phyloP scores from a whole-genome alignment of 2,888 invertebrate species.

The Hirtodrosophila trivittata region DNA sequence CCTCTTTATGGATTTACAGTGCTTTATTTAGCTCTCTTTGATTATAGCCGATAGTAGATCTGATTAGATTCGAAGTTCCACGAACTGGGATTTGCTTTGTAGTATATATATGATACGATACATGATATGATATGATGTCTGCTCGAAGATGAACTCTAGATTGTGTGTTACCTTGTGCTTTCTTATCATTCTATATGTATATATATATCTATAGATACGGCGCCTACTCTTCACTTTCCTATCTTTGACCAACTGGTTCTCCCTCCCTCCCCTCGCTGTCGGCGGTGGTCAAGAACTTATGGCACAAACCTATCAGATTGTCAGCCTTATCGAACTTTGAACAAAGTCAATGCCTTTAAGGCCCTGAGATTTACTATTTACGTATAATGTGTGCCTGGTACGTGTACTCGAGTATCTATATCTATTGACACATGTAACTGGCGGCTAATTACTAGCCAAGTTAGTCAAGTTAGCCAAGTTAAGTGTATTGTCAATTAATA shows the following conservation, averaged over 20 bases:
- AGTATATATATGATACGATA: no score
- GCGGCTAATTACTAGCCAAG: constrained; percentile 41
- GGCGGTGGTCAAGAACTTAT: constrained; percentile 28
- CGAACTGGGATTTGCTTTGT: no score
- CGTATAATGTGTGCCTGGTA: no score
- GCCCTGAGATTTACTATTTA: constrained; percentile 45
- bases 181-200: no score
- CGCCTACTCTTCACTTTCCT: background rate
- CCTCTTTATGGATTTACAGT: constrained; percentile 31
- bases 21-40: constrained; percentile 3
- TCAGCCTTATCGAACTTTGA: constrained; percentile 53
- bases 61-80: no score
- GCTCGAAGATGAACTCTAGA: no score
- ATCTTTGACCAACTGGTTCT: background rate
- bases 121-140: no score
- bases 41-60: no score
- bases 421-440: background rate
- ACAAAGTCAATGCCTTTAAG: constrained; percentile 53
- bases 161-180: no score
- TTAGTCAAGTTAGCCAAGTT: background rate
- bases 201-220: constrained; percentile 41
- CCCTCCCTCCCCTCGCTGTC: background rate
- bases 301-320: constrained; percentile 39
- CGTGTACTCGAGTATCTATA: background rate
- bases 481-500: constrained; percentile 49